A percentile compares a stretch with the other conserved stretches of the same genome.
Evolutionary conservation across 2,113 vertebrate species (phyloP).

Genomic region (Chiloscyllium plagiosum): DNA sequence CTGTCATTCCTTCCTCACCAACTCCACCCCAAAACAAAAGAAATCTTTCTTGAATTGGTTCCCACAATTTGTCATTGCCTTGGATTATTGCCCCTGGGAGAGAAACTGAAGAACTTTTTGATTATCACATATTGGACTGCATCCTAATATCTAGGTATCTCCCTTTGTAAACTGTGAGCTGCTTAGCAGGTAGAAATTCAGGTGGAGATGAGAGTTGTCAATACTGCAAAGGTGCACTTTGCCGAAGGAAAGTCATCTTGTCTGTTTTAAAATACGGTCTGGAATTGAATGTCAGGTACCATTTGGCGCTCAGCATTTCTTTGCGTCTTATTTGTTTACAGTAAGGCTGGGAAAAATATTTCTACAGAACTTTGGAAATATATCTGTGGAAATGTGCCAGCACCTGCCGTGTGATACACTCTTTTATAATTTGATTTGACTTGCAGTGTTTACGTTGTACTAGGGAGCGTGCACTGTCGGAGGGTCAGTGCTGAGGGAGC

Average conservation of each 20-base stretch:
- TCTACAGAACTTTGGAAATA: constrained; percentile 14
- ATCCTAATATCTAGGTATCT: neutral
- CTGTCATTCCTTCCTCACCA: neutral
- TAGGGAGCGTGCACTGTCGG: too few species aligned
- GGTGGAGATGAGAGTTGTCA: neutral
- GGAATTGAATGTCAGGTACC: neutral
- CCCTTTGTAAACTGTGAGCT: neutral
- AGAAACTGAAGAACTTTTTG: neutral
- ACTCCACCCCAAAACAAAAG: neutral
- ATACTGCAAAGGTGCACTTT: neutral
- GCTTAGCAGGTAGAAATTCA: neutral
- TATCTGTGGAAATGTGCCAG: neutral
- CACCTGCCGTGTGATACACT: neutral
- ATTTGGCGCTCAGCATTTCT: neutral
- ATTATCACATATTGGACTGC: neutral
- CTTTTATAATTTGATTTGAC: neutral
- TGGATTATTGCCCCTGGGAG: neutral
- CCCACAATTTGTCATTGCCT: neutral
- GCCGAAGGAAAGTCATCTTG: neutral
- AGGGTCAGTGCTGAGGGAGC: too few species aligned
- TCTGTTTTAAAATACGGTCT: neutral
- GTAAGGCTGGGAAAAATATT: constrained; percentile 16
- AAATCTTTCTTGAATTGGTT: neutral
- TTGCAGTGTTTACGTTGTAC: neutral
- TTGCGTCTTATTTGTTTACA: neutral